Percentiles rank a stretch among this genome's conserved stretches.
phyloP scores from a whole-genome alignment of 2,113 vertebrate species.

The Trogon melanurus region DNA sequence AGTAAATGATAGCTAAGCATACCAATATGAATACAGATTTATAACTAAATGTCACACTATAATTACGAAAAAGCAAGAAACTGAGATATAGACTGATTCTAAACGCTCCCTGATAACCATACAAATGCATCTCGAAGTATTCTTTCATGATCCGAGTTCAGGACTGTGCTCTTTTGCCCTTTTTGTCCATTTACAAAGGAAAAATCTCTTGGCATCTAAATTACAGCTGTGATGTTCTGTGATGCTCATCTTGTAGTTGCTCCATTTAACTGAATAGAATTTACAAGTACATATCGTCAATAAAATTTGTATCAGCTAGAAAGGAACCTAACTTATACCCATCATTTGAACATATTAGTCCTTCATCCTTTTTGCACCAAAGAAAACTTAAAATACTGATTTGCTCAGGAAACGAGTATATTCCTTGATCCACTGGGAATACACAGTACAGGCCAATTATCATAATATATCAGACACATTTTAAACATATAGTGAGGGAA shows the following conservation, averaged over 20 bases:
- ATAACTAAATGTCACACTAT: constrained; percentile 36
- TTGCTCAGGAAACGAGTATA: not conserved
- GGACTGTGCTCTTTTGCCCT: not conserved
- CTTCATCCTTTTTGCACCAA: not conserved
- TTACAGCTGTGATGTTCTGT: not conserved
- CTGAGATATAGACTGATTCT: constrained; percentile 48
- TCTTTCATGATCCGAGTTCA: constrained; percentile 34
- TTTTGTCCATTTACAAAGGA: constrained; percentile 7
- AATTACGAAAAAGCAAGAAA: constrained; percentile 59
- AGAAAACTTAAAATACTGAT: not conserved
- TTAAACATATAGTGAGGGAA: not conserved
- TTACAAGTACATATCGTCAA: not conserved
- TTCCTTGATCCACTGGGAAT: not conserved
- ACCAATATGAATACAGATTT: constrained; percentile 49
- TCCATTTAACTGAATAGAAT: not conserved
- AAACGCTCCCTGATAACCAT: constrained; percentile 47
- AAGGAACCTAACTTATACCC: not conserved
- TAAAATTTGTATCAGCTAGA: not conserved
- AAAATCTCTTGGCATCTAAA: not conserved
- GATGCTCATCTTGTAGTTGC: not conserved
- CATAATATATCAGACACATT: not conserved
- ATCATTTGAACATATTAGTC: not conserved
- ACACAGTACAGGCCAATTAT: not conserved
- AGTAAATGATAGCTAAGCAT: constrained; percentile 56
- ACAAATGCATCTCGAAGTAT: constrained; percentile 20